These are phyloP conservation scores for Heliconius ismenius DNA, from an alignment of 2,888 invertebrate species.

Conservation along the genomic window DNA sequence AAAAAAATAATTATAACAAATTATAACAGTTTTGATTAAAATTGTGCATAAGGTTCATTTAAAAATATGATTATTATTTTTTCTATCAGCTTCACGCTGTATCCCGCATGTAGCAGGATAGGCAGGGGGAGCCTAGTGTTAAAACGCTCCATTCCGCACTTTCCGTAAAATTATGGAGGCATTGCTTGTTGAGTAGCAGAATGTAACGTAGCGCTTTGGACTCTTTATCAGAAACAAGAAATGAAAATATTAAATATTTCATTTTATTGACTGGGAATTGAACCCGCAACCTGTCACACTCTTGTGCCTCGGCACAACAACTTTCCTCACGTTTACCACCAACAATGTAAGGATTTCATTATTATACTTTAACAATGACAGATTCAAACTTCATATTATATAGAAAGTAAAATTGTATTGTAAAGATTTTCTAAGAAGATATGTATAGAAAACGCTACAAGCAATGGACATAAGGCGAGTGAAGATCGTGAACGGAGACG, in stretches of 20 bases:
- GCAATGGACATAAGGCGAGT: not conserved
- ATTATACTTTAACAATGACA: not conserved
- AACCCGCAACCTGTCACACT: too few relatives aligned
- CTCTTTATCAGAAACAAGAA: too few relatives aligned
- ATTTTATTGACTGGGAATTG: too few relatives aligned
- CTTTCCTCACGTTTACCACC: not conserved
- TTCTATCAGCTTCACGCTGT: too few relatives aligned
- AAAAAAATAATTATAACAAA: not conserved
- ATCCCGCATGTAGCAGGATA: too few relatives aligned
- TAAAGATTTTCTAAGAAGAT: not conserved
- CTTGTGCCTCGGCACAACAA: too few relatives aligned
- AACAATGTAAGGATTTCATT: not conserved
- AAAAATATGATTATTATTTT: not conserved
- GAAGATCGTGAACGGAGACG: not conserved
- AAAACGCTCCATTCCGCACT: too few relatives aligned
- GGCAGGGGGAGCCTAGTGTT: too few relatives aligned
- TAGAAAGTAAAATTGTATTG: slow-evolving; percentile 1
- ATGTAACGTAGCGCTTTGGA: too few relatives aligned
- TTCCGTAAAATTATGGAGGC: too few relatives aligned
- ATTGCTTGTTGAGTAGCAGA: too few relatives aligned
- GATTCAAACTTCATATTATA: not conserved
- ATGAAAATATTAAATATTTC: too few relatives aligned
- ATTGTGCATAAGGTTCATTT: not conserved
- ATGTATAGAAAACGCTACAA: slow-evolving; percentile 3
- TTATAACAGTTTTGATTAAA: not conserved